Percentiles rank a stretch among this genome's conserved stretches.
Conservation (phyloP, 1,140 invertebrate genomes). For the Belonocnema kinseyi region DNA sequence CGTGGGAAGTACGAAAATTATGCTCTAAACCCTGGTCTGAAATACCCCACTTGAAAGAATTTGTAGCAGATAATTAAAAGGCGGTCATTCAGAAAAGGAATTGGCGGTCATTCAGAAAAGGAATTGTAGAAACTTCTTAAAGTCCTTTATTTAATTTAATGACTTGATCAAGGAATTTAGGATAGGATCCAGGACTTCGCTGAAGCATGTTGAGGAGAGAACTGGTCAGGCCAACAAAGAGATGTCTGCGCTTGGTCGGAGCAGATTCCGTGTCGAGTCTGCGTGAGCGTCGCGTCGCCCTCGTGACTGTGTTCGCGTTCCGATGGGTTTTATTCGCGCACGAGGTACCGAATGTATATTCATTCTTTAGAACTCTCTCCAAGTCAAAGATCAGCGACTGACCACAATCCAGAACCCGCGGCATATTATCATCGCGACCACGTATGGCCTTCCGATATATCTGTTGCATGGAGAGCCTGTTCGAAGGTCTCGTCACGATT, state of each 20-base stretch:
- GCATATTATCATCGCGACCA: conserved; percentile 28
- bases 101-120: no score
- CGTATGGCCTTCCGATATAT: conserved; percentile 17
- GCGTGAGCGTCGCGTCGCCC: conserved; percentile 55
- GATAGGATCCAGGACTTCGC: conserved; percentile 11
- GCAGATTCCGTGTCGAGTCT: conserved; percentile 54
- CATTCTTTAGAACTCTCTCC: neutral
- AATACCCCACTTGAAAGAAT: no score
- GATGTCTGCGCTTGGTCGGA: conserved; percentile 64
- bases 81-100: no score
- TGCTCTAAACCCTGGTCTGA: no score
- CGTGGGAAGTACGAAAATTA: no score
- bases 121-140: no score
- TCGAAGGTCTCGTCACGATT: conserved; percentile 25
- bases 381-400: conserved; percentile 22
- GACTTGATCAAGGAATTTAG: conserved; percentile 15
- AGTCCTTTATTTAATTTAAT: conserved; percentile 14
- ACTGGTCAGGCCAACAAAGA: conserved; percentile 72
- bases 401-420: conserved; percentile 21
- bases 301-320: conserved; percentile 56
- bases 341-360: conserved; percentile 47
- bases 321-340: conserved; percentile 52
- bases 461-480: neutral
- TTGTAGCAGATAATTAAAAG: no score
- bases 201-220: conserved; percentile 52